Percentiles rank a stretch among this genome's conserved stretches.
phyloP scores from a whole-genome alignment of 2,797 vertebrate species.

The Eulemur albifrons region DNA sequence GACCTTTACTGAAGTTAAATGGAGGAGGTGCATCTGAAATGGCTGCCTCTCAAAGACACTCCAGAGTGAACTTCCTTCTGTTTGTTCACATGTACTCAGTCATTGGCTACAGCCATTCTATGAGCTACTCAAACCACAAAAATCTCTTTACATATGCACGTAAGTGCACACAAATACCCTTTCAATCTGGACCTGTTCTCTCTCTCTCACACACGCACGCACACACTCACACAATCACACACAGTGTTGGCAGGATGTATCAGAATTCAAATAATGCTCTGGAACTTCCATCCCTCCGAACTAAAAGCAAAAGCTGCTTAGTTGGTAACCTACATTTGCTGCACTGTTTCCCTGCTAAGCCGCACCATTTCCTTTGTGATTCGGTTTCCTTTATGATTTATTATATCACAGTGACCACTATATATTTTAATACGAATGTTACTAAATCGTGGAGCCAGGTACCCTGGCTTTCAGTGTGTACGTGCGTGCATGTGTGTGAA shows the following conservation, averaged over 20 bases:
- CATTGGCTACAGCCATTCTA: constrained; percentile 49
- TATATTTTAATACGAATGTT: constrained; percentile 88
- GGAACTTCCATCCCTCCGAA: constrained; percentile 72
- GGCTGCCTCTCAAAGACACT: not conserved
- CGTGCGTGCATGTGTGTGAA: not conserved
- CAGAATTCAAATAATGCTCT: constrained; percentile 78
- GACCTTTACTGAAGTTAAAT: not conserved
- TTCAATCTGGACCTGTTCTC: not conserved
- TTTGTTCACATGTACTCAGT: constrained; percentile 45
- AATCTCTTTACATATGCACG: not conserved
- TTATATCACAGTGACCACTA: constrained; percentile 86
- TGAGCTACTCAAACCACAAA: constrained; percentile 52
- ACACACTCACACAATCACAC: not conserved
- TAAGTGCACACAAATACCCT: not conserved
- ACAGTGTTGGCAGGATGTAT: constrained; percentile 71
- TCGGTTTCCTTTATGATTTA: constrained; percentile 68
- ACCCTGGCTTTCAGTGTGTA: constrained; percentile 76
- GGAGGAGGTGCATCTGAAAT: not conserved
- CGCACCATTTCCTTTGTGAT: constrained; percentile 71
- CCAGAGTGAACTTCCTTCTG: not conserved
- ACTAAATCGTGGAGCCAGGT: constrained; percentile 82
- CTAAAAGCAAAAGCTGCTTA: constrained; percentile 78
- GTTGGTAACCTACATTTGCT: constrained; percentile 73
- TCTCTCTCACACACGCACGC: not conserved
- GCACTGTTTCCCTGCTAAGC: constrained; percentile 69